Evolutionary conservation across 1,140 invertebrate species (phyloP).

Genomic region (Bombus vancouverensis): DNA sequence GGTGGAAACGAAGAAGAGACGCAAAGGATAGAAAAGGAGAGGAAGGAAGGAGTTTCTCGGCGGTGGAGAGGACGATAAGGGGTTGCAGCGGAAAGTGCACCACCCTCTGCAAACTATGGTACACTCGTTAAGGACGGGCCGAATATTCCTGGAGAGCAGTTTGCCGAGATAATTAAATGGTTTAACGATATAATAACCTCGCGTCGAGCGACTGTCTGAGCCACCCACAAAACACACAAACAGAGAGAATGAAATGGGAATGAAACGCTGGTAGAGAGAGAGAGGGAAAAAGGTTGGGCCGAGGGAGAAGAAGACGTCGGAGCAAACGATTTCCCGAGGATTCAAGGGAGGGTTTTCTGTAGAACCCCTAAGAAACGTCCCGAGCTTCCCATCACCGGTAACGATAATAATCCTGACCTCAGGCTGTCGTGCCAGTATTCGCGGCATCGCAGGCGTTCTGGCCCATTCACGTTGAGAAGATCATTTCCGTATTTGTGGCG

Average conservation of each 20-base stretch:
- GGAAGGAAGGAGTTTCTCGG: neutral
- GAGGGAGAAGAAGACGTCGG: neutral
- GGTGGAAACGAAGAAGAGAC: neutral
- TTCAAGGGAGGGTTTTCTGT: neutral
- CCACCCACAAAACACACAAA: conserved; percentile 65
- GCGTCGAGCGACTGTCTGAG: conserved; percentile 74
- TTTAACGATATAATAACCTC: conserved; percentile 82
- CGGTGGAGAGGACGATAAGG: conserved; percentile 3
- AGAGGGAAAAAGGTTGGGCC: neutral
- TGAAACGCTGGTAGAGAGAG: neutral
- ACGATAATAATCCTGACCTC: conserved; percentile 60
- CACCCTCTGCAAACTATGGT: conserved; percentile 58
- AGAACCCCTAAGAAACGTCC: conserved; percentile 54
- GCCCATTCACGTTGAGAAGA: conserved; percentile 21
- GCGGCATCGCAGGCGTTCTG: neutral
- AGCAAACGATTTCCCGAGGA: conserved; percentile 39
- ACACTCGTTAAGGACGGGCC: conserved; percentile 74
- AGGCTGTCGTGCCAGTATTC: conserved; percentile 33
- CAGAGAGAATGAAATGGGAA: conserved; percentile 31
- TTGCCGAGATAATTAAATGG: conserved; percentile 83
- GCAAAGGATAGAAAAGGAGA: neutral
- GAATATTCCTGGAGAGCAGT: conserved; percentile 81
- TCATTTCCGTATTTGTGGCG: conserved; percentile 47
- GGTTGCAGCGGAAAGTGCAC: conserved; percentile 15
- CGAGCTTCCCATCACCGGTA: conserved; percentile 45